Conservation (phyloP, 2,113 vertebrate genomes). For the Clupea harengus region DNA sequence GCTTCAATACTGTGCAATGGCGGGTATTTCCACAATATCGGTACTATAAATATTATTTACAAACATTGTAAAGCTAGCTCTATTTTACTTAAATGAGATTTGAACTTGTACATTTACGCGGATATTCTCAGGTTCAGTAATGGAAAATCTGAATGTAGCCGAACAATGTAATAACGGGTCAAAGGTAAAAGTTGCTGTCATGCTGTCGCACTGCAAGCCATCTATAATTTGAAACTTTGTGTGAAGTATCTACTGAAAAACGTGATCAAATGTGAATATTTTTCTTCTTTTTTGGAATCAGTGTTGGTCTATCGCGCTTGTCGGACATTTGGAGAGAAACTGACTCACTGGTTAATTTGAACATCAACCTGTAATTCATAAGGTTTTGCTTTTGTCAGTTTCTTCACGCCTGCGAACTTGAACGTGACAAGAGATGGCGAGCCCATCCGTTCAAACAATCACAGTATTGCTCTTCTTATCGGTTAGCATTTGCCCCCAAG, state of each 20-base stretch:
- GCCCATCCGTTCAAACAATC: slow-evolving; percentile 12
- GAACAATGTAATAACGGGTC: slow-evolving; percentile 7
- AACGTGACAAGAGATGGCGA: slow-evolving; percentile 40
- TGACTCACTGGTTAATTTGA: not conserved
- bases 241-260: not conserved
- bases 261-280: not conserved
- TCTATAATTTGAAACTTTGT: slow-evolving; percentile 32
- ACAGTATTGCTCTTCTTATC: slow-evolving; percentile 24
- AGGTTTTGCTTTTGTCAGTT: not conserved
- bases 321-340: not conserved
- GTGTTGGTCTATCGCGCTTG: not conserved
- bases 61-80: not conserved
- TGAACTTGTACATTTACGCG: not conserved
- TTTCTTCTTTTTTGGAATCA: not conserved
- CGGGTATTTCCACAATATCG: slow-evolving; percentile 62
- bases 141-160: not conserved
- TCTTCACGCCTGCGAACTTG: not conserved
- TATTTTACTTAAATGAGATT: not conserved
- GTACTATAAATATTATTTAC: not conserved
- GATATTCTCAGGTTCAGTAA: not conserved
- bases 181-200: not conserved
- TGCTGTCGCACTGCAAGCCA: not conserved
- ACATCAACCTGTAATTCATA: not conserved
- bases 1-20: slow-evolving; percentile 66
- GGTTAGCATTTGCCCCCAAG: not conserved